These are phyloP conservation scores for Petrocephalus zakoni DNA, from an alignment of 2,113 vertebrate genomes.

Conservation along the genomic window DNA sequence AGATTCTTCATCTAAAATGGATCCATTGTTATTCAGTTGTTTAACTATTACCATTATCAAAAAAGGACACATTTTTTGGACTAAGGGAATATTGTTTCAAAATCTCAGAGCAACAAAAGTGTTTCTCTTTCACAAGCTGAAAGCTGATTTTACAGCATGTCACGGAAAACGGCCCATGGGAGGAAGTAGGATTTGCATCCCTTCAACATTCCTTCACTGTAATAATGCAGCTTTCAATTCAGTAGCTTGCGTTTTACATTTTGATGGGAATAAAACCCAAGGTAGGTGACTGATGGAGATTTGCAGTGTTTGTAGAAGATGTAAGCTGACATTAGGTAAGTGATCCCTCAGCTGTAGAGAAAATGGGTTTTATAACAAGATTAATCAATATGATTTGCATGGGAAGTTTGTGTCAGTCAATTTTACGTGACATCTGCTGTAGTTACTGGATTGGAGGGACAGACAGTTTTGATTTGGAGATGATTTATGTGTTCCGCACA, in stretches of 20 bases:
- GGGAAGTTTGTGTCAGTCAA: slow-evolving; percentile 54
- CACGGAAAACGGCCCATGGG: background rate
- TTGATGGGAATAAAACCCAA: slow-evolving; percentile 3
- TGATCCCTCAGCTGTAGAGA: slow-evolving; percentile 49
- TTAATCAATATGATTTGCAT: slow-evolving; percentile 64
- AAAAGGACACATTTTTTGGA: background rate
- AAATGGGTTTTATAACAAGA: slow-evolving; percentile 36
- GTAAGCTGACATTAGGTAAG: slow-evolving; percentile 49
- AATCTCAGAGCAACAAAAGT: slow-evolving; percentile 2
- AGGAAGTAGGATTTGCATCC: slow-evolving; percentile 13
- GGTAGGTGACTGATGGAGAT: slow-evolving; percentile 17
- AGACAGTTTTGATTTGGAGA: slow-evolving; percentile 63
- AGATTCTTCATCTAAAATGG: background rate
- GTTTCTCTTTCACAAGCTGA: slow-evolving; percentile 1
- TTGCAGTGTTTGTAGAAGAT: slow-evolving; percentile 43
- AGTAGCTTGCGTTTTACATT: slow-evolving; percentile 6
- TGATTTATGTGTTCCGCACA: slow-evolving; percentile 73
- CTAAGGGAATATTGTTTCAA: background rate
- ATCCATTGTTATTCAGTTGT: background rate
- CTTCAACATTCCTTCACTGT: slow-evolving; percentile 28
- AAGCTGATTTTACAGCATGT: background rate
- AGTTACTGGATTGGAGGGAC: slow-evolving; percentile 57
- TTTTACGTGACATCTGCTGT: slow-evolving; percentile 62
- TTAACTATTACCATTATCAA: background rate
- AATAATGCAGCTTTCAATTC: slow-evolving; percentile 24